Evolutionary conservation across 1,140 invertebrate genomes (phyloP), one percentile per base, ranked within the genome.

Genomic region (Panagrolaimus sp.): DNA sequence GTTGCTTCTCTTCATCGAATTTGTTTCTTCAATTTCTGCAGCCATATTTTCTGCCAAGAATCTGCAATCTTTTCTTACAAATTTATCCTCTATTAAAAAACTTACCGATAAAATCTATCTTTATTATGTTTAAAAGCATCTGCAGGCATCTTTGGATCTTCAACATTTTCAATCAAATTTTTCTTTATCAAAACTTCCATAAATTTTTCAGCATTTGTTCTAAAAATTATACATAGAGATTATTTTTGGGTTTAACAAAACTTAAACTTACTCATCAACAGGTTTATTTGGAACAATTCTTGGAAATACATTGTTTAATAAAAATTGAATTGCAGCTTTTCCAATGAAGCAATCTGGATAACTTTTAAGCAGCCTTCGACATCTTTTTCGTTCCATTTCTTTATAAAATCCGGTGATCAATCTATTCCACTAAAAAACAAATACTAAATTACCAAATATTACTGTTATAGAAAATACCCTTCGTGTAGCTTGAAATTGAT

Each of bases 121-220:
- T 58, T 58, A 12, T 38, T 38, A 38, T 38, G 2, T 38, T 38
- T 38, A 38, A 38, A 38, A 38, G 15, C 52, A 21, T 1, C 8
- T 12, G 28, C 52, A 1, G 15, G 15, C 10, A 26, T 28, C 8
- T 8, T 24, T n/a, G 52, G n/a, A 58, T 58, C 52, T 58, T 28
- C 28, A 28, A 28, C 52, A 58, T 58, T 58, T 17, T 58, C 21
- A 12, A 58, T 21, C 0, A 58, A 21, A n/a, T 17, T 21, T 12
- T 58, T 28, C 0, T 21, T 21, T 8, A 58, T 21, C 1, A 58
- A 28, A 26, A 21, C 21, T 21, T 21, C 28, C 10, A 58, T 21
- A 28, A 58, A 58, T 28, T 26, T 58, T n/a, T n/a, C 21, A 58
- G 52, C 52, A 28, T 58, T 58, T 58, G 21, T 12, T 12, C 52